Evolutionary conservation across 2,888 invertebrate species (phyloP).

Genomic region (Epistrophe grossulariae): DNA sequence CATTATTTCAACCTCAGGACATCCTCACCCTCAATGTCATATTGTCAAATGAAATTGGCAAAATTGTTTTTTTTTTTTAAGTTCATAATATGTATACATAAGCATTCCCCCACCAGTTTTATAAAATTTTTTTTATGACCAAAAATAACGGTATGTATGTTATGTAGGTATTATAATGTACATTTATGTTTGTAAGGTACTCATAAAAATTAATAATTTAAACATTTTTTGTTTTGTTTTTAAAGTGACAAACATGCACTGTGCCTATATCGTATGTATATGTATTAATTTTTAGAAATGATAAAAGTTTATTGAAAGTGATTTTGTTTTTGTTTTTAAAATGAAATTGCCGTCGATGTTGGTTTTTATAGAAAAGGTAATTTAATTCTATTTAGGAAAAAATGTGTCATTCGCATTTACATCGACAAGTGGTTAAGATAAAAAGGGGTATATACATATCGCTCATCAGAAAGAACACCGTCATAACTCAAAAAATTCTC

Average conservation of each 20-base stretch:
- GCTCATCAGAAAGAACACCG: too few species aligned
- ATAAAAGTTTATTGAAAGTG: not conserved
- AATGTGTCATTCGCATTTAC: too few species aligned
- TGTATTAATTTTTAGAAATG: not conserved
- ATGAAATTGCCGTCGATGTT: not conserved
- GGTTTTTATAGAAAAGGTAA: too few species aligned
- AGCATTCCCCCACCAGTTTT: too few species aligned
- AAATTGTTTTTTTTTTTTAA: not conserved
- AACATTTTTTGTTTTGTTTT: not conserved
- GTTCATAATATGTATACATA: too few species aligned
- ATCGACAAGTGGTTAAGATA: too few species aligned
- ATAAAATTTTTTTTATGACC: too few species aligned
- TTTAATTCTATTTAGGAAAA: too few species aligned
- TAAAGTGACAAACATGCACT: not conserved
- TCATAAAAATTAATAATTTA: not conserved
- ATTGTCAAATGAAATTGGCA: conserved; percentile 4
- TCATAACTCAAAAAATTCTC: too few species aligned
- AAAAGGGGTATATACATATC: too few species aligned
- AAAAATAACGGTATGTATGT: too few species aligned
- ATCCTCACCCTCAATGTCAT: not conserved
- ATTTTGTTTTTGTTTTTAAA: not conserved
- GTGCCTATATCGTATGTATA: fast-evolving
- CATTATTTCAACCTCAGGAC: not conserved
- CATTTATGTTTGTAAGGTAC: not conserved
- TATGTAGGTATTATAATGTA: not conserved